Base-by-base conservation (phyloP, 2,888 invertebrate species). In the Hirtodrosophila duncani region DNA sequence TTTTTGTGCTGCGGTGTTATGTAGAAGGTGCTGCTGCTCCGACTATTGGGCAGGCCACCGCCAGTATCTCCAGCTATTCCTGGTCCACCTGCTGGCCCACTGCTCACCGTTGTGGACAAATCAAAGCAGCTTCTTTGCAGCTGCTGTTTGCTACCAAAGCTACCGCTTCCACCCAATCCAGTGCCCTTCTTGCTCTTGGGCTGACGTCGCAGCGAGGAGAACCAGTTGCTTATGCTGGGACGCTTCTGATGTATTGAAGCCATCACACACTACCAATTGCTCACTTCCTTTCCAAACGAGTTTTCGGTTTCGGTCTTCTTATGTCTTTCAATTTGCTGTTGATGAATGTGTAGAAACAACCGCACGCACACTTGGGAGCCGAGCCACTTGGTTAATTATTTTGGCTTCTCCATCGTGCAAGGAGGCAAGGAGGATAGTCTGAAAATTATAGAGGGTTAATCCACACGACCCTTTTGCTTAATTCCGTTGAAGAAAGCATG, bases 171-270 rank as follows among this genome's bases (percentile, higher is more conserved):
- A 17, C 69, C 63, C 52, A 16, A 30, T 38, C 9, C 45, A 11
- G 36, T 29, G 29, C 78, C 83, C 66, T 85, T 87, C 67, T 84
- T 87, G 37, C 63, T 77, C 65, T 87, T 87, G 6, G 86, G 84
- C 64, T 86, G 87, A 3, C 94, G 90, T 74, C 93, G 91, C 83
- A 94, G 85, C 60, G 94, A 94, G 63, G 92, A 92, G 87, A 94
- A 94, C 94, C 94, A 94, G 86, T 92, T 93, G 68, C 92, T 90
- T 56, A 93, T 91, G 68, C 91, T 91, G 72, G 91, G 91, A 63
- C 91, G 91, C 70, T 91, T 89, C 84, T 91, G 91, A 67, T 91
- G 88, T 70, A 89, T 56, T 38, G 85, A 65, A 49, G 84, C 80
- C 81, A 84, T 83, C 31, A 74, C 83, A 81, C 78, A 13, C 41